A percentile compares a stretch with the other conserved stretches of the same genome.
Evolutionary conservation across 2,888 invertebrate species (phyloP).

Genomic region (Syrphus vitripennis): DNA sequence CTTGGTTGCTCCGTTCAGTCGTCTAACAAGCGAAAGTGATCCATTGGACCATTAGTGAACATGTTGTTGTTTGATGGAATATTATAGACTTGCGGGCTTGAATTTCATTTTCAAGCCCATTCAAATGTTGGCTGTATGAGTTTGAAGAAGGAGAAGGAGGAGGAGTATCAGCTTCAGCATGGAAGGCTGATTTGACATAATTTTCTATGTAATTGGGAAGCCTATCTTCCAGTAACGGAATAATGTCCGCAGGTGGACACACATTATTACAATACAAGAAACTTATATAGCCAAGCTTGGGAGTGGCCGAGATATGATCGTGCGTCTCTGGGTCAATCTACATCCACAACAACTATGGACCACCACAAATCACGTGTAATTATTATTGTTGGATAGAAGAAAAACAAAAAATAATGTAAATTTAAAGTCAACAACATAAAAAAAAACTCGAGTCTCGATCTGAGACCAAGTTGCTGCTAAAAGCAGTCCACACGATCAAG

Average conservation of each 20-base stretch:
- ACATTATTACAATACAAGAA: neutral
- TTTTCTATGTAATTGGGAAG: conserved; percentile 59
- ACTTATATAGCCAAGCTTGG: neutral
- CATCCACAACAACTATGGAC: neutral
- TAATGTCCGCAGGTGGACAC: conserved; percentile 62
- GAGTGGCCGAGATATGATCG: conserved; percentile 39
- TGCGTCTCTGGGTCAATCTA: conserved; percentile 35
- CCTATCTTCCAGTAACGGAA: conserved; percentile 13
- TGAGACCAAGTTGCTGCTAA: neutral
- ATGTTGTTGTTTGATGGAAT: conserved; percentile 23
- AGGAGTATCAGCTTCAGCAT: conserved; percentile 27
- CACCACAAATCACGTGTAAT: conserved; percentile 40
- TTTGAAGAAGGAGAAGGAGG: neutral
- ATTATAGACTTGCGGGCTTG: conserved; percentile 5
- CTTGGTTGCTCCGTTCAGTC: neutral
- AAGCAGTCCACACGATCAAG: conserved; percentile 38
- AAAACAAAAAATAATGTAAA: conserved; percentile 46
- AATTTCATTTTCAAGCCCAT: conserved; percentile 30
- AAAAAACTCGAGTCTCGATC: conserved; percentile 10
- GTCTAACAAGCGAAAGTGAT: conserved; percentile 66
- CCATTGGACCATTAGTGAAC: conserved; percentile 65
- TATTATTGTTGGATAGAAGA: conserved; percentile 25
- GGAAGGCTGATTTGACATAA: conserved; percentile 57
- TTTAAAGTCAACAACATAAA: conserved; percentile 48
- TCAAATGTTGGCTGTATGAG: neutral